Evolutionary conservation across 2,797 vertebrate genomes (phyloP).

Genomic region (Dicrostonyx torquatus): DNA sequence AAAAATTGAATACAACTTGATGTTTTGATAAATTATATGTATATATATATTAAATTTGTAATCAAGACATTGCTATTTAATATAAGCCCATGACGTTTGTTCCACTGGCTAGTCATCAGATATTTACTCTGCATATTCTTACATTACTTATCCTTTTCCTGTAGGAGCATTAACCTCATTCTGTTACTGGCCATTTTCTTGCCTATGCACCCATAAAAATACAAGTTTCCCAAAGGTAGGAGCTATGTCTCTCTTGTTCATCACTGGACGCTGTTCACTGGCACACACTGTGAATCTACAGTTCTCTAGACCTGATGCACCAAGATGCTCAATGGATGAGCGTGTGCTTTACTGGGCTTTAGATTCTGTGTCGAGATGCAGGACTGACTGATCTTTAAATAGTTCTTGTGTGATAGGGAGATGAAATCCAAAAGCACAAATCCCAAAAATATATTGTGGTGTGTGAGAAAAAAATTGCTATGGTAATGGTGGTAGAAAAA

Average conservation of each 20-base stretch:
- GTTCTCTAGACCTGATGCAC: neutral
- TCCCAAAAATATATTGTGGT: neutral
- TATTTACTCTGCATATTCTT: neutral
- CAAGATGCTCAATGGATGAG: neutral
- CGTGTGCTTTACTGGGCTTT: neutral
- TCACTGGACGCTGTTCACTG: neutral
- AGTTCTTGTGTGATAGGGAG: neutral
- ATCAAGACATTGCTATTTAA: constrained; percentile 34
- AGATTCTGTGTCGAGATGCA: neutral
- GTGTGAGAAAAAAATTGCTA: neutral
- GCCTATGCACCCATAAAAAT: neutral
- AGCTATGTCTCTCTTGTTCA: neutral
- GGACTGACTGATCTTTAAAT: constrained; percentile 22
- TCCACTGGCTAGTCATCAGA: neutral
- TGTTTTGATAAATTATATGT: neutral
- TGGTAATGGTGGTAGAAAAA: neutral
- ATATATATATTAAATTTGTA: neutral
- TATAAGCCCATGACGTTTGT: neutral
- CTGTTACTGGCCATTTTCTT: neutral
- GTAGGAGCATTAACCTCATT: neutral
- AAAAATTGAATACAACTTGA: neutral
- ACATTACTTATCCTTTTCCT: neutral
- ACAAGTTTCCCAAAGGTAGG: neutral
- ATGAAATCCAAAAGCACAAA: constrained; percentile 6
- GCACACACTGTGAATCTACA: too few relatives aligned